These are phyloP conservation scores for Drosophila picticornis DNA, from an alignment of 2,888 invertebrate species.

Conservation along the genomic window DNA sequence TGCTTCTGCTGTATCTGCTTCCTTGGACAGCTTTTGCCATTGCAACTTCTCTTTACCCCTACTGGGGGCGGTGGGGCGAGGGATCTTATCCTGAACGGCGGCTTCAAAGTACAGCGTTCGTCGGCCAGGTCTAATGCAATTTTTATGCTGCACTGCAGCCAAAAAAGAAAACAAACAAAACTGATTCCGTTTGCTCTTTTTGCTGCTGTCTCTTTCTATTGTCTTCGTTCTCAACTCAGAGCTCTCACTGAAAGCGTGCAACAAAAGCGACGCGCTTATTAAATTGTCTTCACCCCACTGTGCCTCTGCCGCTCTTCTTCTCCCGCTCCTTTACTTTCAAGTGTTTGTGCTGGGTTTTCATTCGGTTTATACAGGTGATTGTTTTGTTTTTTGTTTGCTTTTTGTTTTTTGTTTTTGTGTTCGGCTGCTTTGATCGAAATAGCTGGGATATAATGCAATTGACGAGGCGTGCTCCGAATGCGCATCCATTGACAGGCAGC, in stretches of 20 bases:
- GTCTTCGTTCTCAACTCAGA: constrained; percentile 35
- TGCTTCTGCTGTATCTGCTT: constrained; percentile 16
- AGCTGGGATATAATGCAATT: constrained; percentile 66
- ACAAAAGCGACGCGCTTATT: constrained; percentile 70
- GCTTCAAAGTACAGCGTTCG: constrained; percentile 50
- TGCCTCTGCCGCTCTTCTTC: background rate
- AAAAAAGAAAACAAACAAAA: constrained; percentile 10
- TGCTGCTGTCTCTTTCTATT: constrained; percentile 39
- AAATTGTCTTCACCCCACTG: constrained; percentile 52
- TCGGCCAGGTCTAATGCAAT: constrained; percentile 75
- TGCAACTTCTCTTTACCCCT: background rate
- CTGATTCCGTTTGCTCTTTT: constrained; percentile 61
- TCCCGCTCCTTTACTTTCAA: background rate
- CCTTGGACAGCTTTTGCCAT: background rate
- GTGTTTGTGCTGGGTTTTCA: constrained; percentile 29
- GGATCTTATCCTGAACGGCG: constrained; percentile 17
- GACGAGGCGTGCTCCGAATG: constrained; percentile 40
- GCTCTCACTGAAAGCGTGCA: constrained; percentile 23
- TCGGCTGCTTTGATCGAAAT: constrained; percentile 67
- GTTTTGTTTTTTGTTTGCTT: background rate
- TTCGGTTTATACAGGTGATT: constrained; percentile 27
- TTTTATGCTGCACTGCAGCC: constrained; percentile 74
- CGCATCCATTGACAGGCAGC: constrained; percentile 39
- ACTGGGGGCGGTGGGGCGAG: background rate
- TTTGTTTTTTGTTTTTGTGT: constrained; percentile 31